Conservation (phyloP, 2,797 vertebrate genomes). For the Tokudaia muenninki region DNA sequence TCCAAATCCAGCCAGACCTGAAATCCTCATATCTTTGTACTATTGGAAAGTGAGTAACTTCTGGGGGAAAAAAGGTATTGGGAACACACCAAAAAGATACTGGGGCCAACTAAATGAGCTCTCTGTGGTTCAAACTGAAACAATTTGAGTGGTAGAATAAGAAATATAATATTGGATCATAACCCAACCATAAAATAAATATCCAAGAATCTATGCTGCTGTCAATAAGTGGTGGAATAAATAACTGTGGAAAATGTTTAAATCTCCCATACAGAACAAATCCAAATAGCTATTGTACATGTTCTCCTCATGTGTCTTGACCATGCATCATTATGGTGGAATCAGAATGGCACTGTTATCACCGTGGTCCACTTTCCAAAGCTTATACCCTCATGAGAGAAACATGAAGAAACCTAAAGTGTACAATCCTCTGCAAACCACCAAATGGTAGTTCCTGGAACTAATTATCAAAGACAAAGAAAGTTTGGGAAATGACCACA, state of each 20-base stretch:
- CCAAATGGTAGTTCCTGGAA: background rate
- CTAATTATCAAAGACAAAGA: slow-evolving; percentile 27
- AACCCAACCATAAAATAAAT: slow-evolving; percentile 25
- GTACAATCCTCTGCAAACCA: background rate
- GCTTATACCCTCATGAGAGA: background rate
- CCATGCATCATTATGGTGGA: background rate
- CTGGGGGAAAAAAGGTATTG: background rate
- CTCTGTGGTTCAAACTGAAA: background rate
- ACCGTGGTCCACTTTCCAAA: background rate
- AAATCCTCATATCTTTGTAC: background rate
- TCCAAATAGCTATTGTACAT: background rate
- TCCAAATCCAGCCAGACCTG: background rate
- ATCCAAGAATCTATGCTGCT: background rate
- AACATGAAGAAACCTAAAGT: background rate
- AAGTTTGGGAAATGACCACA: slow-evolving; percentile 11
- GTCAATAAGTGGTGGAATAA: slow-evolving; percentile 39
- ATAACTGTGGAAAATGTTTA: background rate
- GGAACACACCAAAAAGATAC: background rate
- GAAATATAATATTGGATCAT: slow-evolving; percentile 12
- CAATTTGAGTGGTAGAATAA: background rate
- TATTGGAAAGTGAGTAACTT: slow-evolving; percentile 10
- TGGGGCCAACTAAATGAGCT: slow-evolving; percentile 1
- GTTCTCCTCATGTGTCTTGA: background rate
- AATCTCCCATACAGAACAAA: background rate
- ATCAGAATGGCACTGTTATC: background rate